Conservation (phyloP, 2,797 vertebrate species). For the Dendrocincla tyrannina region DNA sequence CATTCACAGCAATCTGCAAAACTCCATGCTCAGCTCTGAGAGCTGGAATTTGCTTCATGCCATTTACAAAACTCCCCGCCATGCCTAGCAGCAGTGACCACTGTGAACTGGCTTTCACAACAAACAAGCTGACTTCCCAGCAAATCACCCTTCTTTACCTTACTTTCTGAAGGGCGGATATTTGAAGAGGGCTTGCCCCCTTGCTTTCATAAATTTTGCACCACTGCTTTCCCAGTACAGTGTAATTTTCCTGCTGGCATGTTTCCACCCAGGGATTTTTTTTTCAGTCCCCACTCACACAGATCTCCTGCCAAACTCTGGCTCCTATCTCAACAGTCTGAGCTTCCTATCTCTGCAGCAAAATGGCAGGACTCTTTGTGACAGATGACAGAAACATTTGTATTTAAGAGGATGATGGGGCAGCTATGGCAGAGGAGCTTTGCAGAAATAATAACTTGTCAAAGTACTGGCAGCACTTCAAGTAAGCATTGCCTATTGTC, state of each 20-base stretch:
- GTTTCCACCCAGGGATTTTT: not conserved
- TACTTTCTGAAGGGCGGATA: not conserved
- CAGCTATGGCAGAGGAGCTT: not conserved
- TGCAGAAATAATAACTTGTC: not conserved
- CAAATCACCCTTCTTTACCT: not conserved
- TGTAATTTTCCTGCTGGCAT: slow-evolving; percentile 7
- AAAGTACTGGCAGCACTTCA: not conserved
- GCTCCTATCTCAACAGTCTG: not conserved
- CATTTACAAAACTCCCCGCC: not conserved
- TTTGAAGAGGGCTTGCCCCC: not conserved
- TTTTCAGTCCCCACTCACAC: not conserved
- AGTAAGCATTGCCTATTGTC: not conserved
- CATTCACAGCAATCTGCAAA: not conserved
- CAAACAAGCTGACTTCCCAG: not conserved
- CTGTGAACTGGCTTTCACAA: not conserved
- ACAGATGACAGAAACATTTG: not conserved
- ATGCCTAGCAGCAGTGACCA: not conserved
- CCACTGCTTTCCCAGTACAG: not conserved
- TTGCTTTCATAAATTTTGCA: not conserved
- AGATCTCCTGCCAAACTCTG: not conserved
- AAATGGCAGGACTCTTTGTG: not conserved
- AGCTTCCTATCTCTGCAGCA: not conserved
- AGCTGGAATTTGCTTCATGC: not conserved
- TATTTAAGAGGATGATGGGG: not conserved
- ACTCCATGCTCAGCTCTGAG: not conserved